A percentile compares a stretch with the other conserved stretches of the same genome.
Conservation (phyloP, 2,113 vertebrate genomes). For the Rhynchomys soricoides region DNA sequence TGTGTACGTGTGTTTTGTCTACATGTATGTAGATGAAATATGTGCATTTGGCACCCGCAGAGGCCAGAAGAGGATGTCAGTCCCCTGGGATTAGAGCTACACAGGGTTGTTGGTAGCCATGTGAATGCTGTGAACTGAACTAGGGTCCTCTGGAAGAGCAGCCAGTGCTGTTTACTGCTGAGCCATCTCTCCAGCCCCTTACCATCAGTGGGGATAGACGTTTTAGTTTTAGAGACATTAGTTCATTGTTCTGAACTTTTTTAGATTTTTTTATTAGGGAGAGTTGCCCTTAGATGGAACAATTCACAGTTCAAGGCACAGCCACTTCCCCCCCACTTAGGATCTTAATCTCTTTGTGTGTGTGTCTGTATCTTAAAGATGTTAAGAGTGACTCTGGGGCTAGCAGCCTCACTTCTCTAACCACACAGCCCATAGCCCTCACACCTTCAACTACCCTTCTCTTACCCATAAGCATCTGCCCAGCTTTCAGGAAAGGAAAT, state of each 20-base stretch:
- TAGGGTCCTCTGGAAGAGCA: not conserved
- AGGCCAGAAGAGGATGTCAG: not conserved
- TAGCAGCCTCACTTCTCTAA: conserved; percentile 66
- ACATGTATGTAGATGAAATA: not conserved
- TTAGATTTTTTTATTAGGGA: conserved; percentile 57
- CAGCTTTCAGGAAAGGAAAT: conserved; percentile 42
- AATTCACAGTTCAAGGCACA: conserved; percentile 36
- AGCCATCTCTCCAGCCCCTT: not conserved
- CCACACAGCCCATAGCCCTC: conserved; percentile 41
- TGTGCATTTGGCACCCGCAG: not conserved
- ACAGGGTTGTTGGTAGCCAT: not conserved
- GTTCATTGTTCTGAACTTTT: conserved; percentile 35
- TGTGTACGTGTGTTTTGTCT: not conserved
- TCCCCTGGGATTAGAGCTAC: not conserved
- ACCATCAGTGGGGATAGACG: not conserved
- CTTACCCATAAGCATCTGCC: conserved; percentile 49
- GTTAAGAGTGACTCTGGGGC: conserved; percentile 14
- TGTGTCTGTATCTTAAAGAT: not conserved
- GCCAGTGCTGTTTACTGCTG: not conserved
- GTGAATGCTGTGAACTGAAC: not conserved
- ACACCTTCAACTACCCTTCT: conserved; percentile 35
- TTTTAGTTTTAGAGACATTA: conserved; percentile 12
- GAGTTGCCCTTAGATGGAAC: conserved; percentile 40
- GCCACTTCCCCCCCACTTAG: not conserved
- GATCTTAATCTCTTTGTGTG: not conserved